Conservation (phyloP, 2,888 invertebrate species). For the Acleris holmiana region DNA sequence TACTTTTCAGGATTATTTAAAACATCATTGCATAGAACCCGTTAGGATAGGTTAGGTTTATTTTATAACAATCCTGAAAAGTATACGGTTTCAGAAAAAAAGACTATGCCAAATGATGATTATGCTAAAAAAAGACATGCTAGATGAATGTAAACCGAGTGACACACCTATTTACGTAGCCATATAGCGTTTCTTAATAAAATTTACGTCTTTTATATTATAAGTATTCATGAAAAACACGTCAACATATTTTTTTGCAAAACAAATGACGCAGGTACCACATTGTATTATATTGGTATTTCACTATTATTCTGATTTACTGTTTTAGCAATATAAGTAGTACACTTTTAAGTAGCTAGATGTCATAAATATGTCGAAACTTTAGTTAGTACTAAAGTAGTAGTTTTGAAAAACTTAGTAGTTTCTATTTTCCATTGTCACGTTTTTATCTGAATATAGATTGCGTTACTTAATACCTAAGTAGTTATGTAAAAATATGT, state of each 20-base stretch:
- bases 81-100: too few species aligned
- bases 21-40: too few species aligned
- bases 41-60: too few species aligned
- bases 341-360: background rate
- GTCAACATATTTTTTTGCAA: background rate
- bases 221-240: background rate
- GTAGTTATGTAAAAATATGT: background rate
- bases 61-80: too few species aligned
- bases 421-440: background rate
- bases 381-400: background rate
- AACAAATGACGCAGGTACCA: background rate
- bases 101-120: too few species aligned
- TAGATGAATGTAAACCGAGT: too few species aligned
- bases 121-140: too few species aligned
- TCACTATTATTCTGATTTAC: background rate
- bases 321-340: slow-evolving; percentile 2
- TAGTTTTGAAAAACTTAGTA: too few species aligned
- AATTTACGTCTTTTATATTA: background rate
- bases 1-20: too few species aligned
- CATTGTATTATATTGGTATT: background rate
- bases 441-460: background rate
- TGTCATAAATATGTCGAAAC: background rate
- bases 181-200: too few species aligned
- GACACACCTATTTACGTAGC: too few species aligned
- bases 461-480: background rate